A percentile compares a stretch with the other conserved stretches of the same genome.
Evolutionary conservation across 2,797 vertebrate genomes (phyloP).

Genomic region (Squalus acanthias): DNA sequence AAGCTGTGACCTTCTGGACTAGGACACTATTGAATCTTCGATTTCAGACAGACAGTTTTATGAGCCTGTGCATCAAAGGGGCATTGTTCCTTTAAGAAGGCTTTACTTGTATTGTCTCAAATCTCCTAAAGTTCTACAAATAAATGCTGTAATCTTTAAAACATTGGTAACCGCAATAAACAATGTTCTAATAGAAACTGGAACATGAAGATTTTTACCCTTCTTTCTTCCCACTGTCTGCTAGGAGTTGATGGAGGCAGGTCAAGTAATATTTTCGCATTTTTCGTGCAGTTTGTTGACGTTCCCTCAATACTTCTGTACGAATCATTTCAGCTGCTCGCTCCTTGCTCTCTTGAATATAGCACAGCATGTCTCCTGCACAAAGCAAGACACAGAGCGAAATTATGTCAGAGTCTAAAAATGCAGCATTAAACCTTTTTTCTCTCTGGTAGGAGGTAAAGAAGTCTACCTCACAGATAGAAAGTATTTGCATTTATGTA

Average conservation of each 20-base stretch:
- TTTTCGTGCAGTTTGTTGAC: constrained; percentile 79
- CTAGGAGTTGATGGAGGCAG: constrained; percentile 84
- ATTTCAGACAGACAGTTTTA: not conserved
- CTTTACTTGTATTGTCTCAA: not conserved
- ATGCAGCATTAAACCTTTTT: not conserved
- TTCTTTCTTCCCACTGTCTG: constrained; percentile 69
- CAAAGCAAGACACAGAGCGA: not conserved
- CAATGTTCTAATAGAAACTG: not conserved
- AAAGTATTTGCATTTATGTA: not conserved
- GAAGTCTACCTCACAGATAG: not conserved
- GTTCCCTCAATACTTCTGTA: constrained; percentile 74
- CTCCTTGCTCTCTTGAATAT: constrained; percentile 84
- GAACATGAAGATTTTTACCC: constrained; percentile 59
- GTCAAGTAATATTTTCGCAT: constrained; percentile 87
- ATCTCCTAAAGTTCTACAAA: not conserved
- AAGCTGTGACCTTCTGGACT: not conserved
- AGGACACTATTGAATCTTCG: not conserved
- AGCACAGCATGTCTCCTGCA: constrained; percentile 83
- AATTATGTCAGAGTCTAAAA: not conserved
- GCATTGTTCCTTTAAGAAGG: not conserved
- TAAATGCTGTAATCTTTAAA: not conserved
- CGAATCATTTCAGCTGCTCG: constrained; percentile 81
- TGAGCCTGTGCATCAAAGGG: not conserved
- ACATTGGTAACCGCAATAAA: not conserved
- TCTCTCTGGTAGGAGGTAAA: not conserved